Conservation (phyloP, 2,113 vertebrate species). For the Mirza zaza region DNA sequence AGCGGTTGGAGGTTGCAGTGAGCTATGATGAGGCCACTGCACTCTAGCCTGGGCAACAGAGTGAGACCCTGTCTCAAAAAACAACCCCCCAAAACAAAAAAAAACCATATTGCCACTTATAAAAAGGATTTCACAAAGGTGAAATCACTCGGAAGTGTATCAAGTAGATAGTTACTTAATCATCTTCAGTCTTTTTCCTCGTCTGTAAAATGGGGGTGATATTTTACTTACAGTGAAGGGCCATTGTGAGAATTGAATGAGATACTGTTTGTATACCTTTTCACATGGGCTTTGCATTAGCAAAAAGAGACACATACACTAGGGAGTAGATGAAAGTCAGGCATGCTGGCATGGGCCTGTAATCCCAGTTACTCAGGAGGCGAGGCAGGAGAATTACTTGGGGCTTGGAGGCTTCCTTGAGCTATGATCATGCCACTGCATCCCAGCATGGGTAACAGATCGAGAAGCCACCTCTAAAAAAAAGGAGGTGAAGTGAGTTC, state of each 20-base stretch:
- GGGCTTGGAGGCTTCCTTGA: too few species aligned
- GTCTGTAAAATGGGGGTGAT: neutral
- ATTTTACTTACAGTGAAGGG: neutral
- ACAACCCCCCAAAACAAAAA: conserved; percentile 20
- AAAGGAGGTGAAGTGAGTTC: neutral
- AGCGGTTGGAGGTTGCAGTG: too few species aligned
- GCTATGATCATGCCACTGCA: too few species aligned
- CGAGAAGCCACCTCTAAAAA: too few species aligned
- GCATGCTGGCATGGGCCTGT: too few species aligned
- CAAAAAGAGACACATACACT: neutral
- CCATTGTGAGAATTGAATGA: neutral
- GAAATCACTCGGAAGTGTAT: neutral
- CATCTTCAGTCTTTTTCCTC: neutral
- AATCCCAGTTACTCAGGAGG: too few species aligned
- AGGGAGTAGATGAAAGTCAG: neutral
- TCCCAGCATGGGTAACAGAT: too few species aligned
- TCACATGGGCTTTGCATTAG: neutral
- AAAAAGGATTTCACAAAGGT: neutral
- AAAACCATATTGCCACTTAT: neutral
- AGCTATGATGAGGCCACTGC: too few species aligned
- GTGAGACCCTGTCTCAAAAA: neutral
- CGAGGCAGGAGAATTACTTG: too few species aligned
- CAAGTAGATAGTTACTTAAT: neutral
- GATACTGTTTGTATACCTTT: neutral
- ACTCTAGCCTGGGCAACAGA: too few species aligned